Conservation (phyloP, 2,888 invertebrate species). For the Steinernema hermaphroditum region DNA sequence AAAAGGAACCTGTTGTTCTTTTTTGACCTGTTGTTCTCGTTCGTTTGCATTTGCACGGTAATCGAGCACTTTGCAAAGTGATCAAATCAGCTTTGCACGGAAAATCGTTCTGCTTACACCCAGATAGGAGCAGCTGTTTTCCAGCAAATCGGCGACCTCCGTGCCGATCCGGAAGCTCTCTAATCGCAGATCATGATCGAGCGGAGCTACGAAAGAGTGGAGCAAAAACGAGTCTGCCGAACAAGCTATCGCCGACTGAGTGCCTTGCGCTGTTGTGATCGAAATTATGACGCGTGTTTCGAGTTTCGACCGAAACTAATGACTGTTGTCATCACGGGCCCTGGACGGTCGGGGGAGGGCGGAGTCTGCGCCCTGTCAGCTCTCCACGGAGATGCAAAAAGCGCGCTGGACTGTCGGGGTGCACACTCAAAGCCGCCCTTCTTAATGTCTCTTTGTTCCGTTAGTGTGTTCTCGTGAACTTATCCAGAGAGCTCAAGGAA, state of each 20-base stretch:
- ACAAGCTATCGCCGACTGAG: neutral
- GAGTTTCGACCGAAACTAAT: constrained; percentile 11
- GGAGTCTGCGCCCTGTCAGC: neutral
- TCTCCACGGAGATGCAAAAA: neutral
- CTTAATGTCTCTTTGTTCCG: constrained; percentile 3
- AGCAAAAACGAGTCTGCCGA: constrained; percentile 2
- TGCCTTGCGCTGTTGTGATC: neutral
- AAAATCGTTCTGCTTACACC: no score
- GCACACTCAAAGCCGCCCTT: neutral
- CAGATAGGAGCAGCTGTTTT: no score
- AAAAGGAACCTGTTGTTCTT: no score
- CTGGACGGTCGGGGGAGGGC: neutral
- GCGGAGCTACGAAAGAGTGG: neutral
- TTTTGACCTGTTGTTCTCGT: no score
- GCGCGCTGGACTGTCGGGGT: constrained; percentile 10
- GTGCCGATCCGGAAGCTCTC: no score
- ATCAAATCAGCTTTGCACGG: no score
- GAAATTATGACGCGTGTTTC: neutral
- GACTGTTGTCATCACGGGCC: neutral
- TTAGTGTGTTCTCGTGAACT: no score
- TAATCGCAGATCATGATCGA: no score
- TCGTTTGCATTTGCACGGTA: no score
- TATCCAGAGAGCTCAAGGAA: no score
- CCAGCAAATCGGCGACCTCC: no score
- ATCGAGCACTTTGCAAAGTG: no score